Percentiles rank a stretch among this genome's conserved stretches.
These are phyloP conservation scores for Zaprionus camerounensis DNA, from an alignment of 1,140 invertebrate genomes.

Conservation along the genomic window DNA sequence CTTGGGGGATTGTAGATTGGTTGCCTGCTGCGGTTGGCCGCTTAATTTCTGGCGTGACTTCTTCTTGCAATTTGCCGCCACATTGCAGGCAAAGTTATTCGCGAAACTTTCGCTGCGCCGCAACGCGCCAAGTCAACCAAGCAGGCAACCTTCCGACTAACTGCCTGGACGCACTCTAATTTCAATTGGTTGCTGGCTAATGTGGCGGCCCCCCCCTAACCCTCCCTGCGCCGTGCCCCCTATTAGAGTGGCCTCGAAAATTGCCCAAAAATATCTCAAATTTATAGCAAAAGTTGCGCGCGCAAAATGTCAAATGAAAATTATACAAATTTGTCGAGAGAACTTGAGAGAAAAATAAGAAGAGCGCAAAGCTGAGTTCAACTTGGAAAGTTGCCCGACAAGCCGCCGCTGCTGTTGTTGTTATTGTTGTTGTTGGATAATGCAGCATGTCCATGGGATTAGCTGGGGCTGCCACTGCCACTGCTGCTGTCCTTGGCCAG, in stretches of 20 bases:
- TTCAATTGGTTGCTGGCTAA: constrained; percentile 72
- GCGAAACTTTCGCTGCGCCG: constrained; percentile 25
- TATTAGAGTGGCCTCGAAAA: background rate
- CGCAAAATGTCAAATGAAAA: constrained; percentile 75
- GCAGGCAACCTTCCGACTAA: constrained; percentile 10
- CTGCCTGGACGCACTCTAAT: constrained; percentile 48
- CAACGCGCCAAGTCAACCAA: constrained; percentile 5
- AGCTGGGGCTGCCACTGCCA: background rate
- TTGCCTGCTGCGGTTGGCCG: constrained; percentile 57
- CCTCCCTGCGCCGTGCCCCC: background rate
- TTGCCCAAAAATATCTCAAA: constrained; percentile 31
- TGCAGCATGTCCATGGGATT: constrained; percentile 7
- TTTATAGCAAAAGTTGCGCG: constrained; percentile 67
- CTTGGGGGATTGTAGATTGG: constrained; percentile 4
- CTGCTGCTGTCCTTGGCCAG: background rate
- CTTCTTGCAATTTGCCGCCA: constrained; percentile 74
- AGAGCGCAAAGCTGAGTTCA: constrained; percentile 6
- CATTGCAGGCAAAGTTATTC: constrained; percentile 62
- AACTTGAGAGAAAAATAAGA: constrained; percentile 48
- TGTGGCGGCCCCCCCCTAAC: constrained; percentile 28
- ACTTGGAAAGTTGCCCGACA: constrained; percentile 13
- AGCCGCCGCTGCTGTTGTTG: too few species aligned
- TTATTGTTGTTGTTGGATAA: constrained; percentile 1
- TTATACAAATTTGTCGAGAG: constrained; percentile 76
- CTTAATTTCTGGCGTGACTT: constrained; percentile 71